phyloP scores from a whole-genome alignment of 2,888 invertebrate genomes.

The Trachelus iudaicus region DNA sequence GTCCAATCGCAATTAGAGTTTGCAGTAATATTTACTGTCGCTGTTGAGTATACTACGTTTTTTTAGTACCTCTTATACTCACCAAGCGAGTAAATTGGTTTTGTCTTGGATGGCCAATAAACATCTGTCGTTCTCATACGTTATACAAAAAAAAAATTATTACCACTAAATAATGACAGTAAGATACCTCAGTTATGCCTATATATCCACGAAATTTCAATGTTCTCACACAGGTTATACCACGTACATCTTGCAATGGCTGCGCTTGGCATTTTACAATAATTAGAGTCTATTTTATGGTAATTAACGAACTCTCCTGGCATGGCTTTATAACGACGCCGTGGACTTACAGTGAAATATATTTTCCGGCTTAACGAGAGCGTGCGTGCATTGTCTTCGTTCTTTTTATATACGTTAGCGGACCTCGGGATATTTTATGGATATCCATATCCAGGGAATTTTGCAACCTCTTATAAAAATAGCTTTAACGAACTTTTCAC shows the following conservation, averaged over 20 bases:
- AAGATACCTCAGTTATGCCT: too few relatives aligned
- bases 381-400: slow-evolving; percentile 21
- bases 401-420: slow-evolving; percentile 13
- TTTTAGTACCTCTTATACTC: background rate
- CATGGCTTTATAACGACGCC: slow-evolving; percentile 10
- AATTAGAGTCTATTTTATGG: slow-evolving; percentile 27
- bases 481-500: background rate
- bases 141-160: too few relatives aligned
- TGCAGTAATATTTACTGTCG: background rate
- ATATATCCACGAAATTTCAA: background rate
- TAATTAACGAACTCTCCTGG: slow-evolving; percentile 21
- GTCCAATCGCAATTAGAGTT: background rate
- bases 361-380: slow-evolving; percentile 23
- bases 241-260: background rate
- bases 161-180: too few relatives aligned
- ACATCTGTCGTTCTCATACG: too few relatives aligned
- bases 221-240: background rate
- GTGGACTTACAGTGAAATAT: slow-evolving; percentile 18
- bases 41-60: background rate
- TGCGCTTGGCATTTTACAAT: slow-evolving; percentile 15
- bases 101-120: too few relatives aligned
- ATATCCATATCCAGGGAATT: background rate
- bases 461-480: background rate
- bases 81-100: too few relatives aligned
- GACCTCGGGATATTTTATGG: background rate